Evolutionary conservation across 1,140 invertebrate genomes (phyloP).

Genomic region (Callitettix versicolor): DNA sequence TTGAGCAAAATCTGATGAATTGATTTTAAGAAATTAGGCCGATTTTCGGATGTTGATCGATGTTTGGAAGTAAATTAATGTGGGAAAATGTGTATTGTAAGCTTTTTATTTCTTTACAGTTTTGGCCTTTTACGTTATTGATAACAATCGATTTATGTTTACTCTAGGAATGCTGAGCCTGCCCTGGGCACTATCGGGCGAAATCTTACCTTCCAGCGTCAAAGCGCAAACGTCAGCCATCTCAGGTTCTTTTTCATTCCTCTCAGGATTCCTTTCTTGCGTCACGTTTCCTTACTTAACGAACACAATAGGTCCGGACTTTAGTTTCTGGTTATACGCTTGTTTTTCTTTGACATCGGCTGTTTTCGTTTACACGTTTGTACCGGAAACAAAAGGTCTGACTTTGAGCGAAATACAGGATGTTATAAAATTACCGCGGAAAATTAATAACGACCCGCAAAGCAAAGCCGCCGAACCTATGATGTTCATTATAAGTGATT

Average conservation of each 20-base stretch:
- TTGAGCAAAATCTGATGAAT: too few relatives aligned
- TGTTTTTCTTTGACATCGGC: constrained; percentile 49
- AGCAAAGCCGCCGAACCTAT: too few relatives aligned
- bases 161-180: constrained; percentile 61
- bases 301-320: constrained; percentile 47
- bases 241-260: constrained; percentile 67
- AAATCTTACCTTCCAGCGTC: constrained; percentile 66
- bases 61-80: too few relatives aligned
- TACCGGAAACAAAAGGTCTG: constrained; percentile 76
- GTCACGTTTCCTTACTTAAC: constrained; percentile 55
- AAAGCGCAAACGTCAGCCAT: constrained; percentile 63
- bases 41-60: too few relatives aligned
- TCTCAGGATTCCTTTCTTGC: constrained; percentile 66
- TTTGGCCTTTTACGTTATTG: too few relatives aligned
- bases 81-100: too few relatives aligned
- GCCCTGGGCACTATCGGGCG: constrained; percentile 74
- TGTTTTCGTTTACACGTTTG: constrained; percentile 45
- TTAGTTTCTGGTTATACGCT: constrained; percentile 71
- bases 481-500: too few relatives aligned
- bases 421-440: constrained; percentile 37
- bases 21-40: too few relatives aligned
- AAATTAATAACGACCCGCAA: too few relatives aligned
- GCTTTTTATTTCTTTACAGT: too few relatives aligned
- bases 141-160: background rate
- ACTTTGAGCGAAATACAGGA: constrained; percentile 63